Percentiles rank a stretch among this genome's conserved stretches.
Evolutionary conservation across 2,113 vertebrate species (phyloP).

Genomic region (Sapajus apella): DNA sequence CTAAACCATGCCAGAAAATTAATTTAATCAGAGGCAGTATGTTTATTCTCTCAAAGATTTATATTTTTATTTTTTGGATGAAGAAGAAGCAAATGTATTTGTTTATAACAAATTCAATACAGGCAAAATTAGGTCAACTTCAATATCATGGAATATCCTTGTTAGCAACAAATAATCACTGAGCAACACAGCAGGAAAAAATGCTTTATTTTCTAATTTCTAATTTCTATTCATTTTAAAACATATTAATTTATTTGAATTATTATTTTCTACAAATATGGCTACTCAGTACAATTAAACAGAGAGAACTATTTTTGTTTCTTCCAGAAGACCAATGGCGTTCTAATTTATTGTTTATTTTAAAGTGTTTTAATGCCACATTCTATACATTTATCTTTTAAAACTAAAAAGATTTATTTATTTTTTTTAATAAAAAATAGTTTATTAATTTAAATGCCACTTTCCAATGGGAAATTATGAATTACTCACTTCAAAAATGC

Average conservation of each 20-base stretch:
- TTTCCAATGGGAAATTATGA: neutral
- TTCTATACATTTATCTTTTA: neutral
- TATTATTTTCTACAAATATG: neutral
- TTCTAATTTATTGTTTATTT: neutral
- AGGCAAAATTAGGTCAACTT: neutral
- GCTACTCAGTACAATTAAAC: neutral
- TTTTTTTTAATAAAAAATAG: no score
- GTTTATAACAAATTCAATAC: neutral
- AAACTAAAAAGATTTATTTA: neutral
- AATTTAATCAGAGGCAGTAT: neutral
- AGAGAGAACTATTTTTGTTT: neutral
- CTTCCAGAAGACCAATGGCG: neutral
- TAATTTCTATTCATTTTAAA: neutral
- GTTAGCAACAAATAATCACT: neutral
- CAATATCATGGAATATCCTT: neutral
- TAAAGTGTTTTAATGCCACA: neutral
- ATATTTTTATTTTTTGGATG: neutral
- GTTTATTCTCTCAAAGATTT: neutral
- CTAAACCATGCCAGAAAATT: neutral
- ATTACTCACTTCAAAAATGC: neutral
- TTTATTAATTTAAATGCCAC: conserved; percentile 5
- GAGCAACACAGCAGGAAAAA: neutral
- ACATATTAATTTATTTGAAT: neutral
- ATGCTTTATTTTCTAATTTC: neutral
- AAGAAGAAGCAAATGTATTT: neutral